Percentiles rank a stretch among this genome's conserved stretches.
phyloP scores from a whole-genome alignment of 2,797 vertebrate species.

The Micropoecilia bifurca region DNA sequence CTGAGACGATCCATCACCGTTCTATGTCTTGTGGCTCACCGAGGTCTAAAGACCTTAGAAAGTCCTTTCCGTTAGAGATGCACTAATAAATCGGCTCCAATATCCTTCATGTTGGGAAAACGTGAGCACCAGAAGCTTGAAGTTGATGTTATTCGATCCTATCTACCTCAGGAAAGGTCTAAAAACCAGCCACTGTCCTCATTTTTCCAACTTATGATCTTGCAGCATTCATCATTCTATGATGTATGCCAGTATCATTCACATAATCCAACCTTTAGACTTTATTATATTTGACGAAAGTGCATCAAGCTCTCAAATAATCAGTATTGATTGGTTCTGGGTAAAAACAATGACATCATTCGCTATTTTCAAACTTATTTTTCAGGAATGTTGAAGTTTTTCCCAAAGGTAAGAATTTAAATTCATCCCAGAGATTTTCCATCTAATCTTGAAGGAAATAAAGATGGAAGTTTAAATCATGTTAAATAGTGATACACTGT shows the following conservation, averaged over 20 bases:
- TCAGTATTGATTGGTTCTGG: not conserved
- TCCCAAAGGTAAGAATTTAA: not conserved
- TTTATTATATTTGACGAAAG: not conserved
- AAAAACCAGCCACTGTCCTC: not conserved
- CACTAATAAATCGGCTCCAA: too few relatives aligned
- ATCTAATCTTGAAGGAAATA: not conserved
- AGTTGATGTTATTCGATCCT: too few relatives aligned
- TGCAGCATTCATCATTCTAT: not conserved
- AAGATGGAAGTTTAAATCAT: not conserved
- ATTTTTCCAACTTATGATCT: not conserved
- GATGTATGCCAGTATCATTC: not conserved
- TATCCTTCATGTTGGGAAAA: too few relatives aligned
- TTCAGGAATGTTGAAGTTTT: not conserved
- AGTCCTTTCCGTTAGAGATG: too few relatives aligned
- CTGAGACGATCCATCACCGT: not conserved
- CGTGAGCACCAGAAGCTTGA: too few relatives aligned
- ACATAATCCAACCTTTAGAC: not conserved
- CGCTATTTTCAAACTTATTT: not conserved
- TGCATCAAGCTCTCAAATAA: not conserved
- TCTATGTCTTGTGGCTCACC: not conserved
- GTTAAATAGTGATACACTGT: not conserved
- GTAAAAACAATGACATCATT: not conserved
- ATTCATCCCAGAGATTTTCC: not conserved
- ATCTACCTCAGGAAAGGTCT: too few relatives aligned
- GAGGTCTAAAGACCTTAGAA: not conserved